Base-by-base conservation (phyloP, 2,797 vertebrate genomes). In the Sebastes baramenuke region DNA sequence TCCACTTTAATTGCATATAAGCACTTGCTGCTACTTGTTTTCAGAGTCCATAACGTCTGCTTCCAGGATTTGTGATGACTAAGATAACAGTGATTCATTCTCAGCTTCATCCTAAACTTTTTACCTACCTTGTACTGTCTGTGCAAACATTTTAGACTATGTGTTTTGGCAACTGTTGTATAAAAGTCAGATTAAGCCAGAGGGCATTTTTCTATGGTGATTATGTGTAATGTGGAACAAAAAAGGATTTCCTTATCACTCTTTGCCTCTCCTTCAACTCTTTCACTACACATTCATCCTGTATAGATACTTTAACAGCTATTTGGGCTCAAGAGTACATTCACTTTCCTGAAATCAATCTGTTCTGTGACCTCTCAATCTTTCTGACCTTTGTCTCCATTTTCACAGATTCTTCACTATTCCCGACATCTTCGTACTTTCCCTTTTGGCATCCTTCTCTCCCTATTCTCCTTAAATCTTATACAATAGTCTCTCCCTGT, bases 381-480 rank as follows among this genome's bases (percentile, higher is more conserved):
- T 52, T 27, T 69, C 14, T 70, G n/a, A 76, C 58, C 10, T 79
- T 72, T 80, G 52, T 84, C n/a, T 60, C 18, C 6, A 46, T 75
- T 81, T 67, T 55, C 27, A 49, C 20, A 34, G 5, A 56, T 80
- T 62, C 16, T 54, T 70, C 27, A 42, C n/a, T 29, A 24, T 62
- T 49, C 54, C 65, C 1, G 2, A 75, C 56, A 10, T 36, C 49
- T 58, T 46, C 42, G 36, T 68, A 61, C 1, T 16, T 79, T 69
- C 54, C 38, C 70, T 70, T 30, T 61, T 82, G 14, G 55, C 62
- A 60, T 72, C 18, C 58, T 61, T 56, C 10, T 10, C 32, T 77
- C 22, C 7, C 67, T 60, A 49, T 62, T 81, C 34, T 18, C 58
- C 59, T 77, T 80, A 77, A 83, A 84, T 85, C 38, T 22, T 59